A percentile compares a stretch with the other conserved stretches of the same genome.
Evolutionary conservation across 2,888 invertebrate genomes (phyloP).

Genomic region (Anodontia alba): DNA sequence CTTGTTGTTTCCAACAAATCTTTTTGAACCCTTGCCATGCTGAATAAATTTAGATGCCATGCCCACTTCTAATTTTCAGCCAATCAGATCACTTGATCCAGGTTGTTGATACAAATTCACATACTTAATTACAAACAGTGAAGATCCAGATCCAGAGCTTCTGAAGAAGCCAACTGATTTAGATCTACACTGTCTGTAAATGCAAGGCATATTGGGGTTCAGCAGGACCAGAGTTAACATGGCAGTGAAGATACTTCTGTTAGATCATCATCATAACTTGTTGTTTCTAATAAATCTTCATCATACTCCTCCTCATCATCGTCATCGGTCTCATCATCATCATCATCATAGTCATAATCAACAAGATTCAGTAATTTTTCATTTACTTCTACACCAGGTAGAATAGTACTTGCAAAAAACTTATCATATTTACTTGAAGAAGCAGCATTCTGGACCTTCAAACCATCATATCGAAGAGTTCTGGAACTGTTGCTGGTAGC

Average conservation of each 20-base stretch:
- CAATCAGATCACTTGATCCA: too few species aligned
- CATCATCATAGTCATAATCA: constrained; percentile 51
- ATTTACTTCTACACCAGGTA: constrained; percentile 40
- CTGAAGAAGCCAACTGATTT: too few species aligned
- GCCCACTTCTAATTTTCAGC: too few species aligned
- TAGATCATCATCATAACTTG: constrained; percentile 50
- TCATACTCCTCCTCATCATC: constrained; percentile 26
- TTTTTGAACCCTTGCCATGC: too few species aligned
- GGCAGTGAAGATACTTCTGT: constrained; percentile 62
- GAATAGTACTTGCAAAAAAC: constrained; percentile 20
- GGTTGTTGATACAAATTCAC: too few species aligned
- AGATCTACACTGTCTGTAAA: too few species aligned
- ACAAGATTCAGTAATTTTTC: constrained; percentile 44
- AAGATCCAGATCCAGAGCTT: too few species aligned
- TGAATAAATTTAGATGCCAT: too few species aligned
- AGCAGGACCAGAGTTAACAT: too few species aligned
- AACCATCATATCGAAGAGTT: constrained; percentile 23
- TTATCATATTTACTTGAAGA: constrained; percentile 18
- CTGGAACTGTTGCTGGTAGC: constrained; percentile 34
- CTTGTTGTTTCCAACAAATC: constrained; percentile 3
- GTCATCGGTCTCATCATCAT: constrained; percentile 33
- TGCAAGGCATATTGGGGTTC: too few species aligned
- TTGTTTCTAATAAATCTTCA: constrained; percentile 2
- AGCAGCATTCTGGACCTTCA: not conserved
- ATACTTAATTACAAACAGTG: too few species aligned